Base-by-base conservation (phyloP, 2,888 invertebrate species). In the Julus scanicus region DNA sequence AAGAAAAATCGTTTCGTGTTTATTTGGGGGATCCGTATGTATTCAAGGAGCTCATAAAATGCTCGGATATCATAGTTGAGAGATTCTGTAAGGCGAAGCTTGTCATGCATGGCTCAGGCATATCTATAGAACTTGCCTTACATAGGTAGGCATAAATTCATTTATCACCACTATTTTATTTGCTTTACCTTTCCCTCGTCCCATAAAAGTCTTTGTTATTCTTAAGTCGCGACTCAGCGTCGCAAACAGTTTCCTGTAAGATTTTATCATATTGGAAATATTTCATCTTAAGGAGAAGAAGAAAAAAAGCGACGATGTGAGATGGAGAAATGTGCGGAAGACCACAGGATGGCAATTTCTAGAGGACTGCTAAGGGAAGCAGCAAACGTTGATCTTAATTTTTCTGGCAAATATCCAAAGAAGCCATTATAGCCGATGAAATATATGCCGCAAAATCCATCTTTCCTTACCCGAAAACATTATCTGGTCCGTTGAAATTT, bases 151-250 rank as follows among this genome's bases (percentile, higher is more conserved):
- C 80, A 80, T 80, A 80, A 80, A 80, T 80, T 80, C 80, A 37
- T 80, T 80, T 80, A 80, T 80, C 80, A 80, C 80, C 80, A 13
- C 80, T 80, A 80, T 80, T 80, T 80, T 80, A 80, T 80, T 80
- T 80, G 80, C 80, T 80, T 37, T 80, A 80, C 80, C 80, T 80
- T 80, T 80, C 80, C 80, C 37, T 37, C 80, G 80, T 80, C 80
- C 80, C 80, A 80, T 80, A 80, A 80, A 80, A 80, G 37, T 80
- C 80, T 80, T 80, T 80, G 80, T 80, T 80, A 80, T 80, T 80
- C 37, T 29, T 80, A 80, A 80, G 80, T 29, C 80, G 2, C 37
- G 80, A 80, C 80, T 80, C 80, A 13, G 37, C 80, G 80, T 80
- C 80, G 80, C 37, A 80, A 80, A 80, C 80, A 80, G 80, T 80